Evolutionary conservation across 2,888 invertebrate species (phyloP).

Genomic region (Torymus tubicola): DNA sequence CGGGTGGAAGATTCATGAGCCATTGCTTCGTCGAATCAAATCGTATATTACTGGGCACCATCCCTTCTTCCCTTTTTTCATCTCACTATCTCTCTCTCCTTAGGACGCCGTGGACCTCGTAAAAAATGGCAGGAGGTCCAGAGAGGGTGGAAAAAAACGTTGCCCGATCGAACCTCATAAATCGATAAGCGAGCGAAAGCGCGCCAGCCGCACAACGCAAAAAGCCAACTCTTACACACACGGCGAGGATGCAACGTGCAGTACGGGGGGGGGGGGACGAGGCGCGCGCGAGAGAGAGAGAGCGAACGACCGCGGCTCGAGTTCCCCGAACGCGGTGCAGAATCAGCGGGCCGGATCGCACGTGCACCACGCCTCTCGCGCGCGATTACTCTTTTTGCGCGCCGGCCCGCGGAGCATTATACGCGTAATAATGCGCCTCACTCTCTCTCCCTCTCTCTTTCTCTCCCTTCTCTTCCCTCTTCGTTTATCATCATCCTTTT

Average conservation of each 20-base stretch:
- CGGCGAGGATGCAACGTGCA: slow-evolving; percentile 29
- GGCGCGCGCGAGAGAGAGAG: slow-evolving; percentile 18
- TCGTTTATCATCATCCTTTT: not conserved
- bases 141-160: too few relatives aligned
- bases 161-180: not conserved
- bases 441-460: slow-evolving; percentile 9
- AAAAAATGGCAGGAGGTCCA: too few relatives aligned
- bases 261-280: not conserved
- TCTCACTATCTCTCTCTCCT: too few relatives aligned
- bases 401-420: slow-evolving; percentile 54
- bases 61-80: too few relatives aligned
- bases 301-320: slow-evolving; percentile 45
- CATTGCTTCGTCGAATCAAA: too few relatives aligned
- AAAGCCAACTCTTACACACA: not conserved
- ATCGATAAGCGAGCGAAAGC: not conserved
- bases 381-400: slow-evolving; percentile 6
- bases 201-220: too few relatives aligned
- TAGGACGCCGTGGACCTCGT: too few relatives aligned
- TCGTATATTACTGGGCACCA: too few relatives aligned
- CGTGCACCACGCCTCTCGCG: slow-evolving; percentile 53
- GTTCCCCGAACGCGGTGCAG: slow-evolving; percentile 58
- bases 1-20: too few relatives aligned
- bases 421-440: slow-evolving; percentile 54
- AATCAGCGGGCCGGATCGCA: slow-evolving; percentile 53
- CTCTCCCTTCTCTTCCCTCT: not conserved